Percentiles rank a stretch among this genome's conserved stretches.
Evolutionary conservation across 2,797 vertebrate genomes (phyloP).

Genomic region (Aldrovandia affinis): DNA sequence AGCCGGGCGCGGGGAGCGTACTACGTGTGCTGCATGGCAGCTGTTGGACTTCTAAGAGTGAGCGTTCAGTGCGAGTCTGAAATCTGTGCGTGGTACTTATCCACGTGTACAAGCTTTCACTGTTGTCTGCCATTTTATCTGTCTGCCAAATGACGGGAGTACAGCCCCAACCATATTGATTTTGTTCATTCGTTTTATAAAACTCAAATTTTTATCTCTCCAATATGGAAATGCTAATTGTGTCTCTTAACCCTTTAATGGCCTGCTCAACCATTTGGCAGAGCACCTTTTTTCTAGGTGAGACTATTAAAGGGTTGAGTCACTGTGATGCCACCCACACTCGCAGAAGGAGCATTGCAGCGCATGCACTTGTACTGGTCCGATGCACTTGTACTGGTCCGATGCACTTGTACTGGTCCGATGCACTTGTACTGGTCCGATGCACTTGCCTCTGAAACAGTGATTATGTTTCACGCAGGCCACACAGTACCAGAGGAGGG

Average conservation of each 20-base stretch:
- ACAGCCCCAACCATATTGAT: not conserved
- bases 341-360: not conserved
- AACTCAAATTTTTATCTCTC: not conserved
- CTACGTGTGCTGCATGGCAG: not conserved
- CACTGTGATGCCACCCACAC: not conserved
- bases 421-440: too few relatives aligned
- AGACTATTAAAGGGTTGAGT: too few relatives aligned
- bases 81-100: not conserved
- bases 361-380: not conserved
- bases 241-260: not conserved
- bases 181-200: not conserved
- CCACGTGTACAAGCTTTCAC: not conserved
- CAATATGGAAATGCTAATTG: not conserved
- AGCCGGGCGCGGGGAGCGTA: not conserved
- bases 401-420: too few relatives aligned
- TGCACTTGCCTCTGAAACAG: too few relatives aligned
- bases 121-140: not conserved
- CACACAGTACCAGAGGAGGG: too few relatives aligned
- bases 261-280: too few relatives aligned
- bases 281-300: too few relatives aligned
- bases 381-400: too few relatives aligned
- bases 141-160: not conserved
- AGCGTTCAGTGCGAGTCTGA: not conserved
- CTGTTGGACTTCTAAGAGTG: not conserved
- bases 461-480: too few relatives aligned